Evolutionary conservation across 2,797 vertebrate genomes (phyloP).

Genomic region (Peromyscus aztecus): DNA sequence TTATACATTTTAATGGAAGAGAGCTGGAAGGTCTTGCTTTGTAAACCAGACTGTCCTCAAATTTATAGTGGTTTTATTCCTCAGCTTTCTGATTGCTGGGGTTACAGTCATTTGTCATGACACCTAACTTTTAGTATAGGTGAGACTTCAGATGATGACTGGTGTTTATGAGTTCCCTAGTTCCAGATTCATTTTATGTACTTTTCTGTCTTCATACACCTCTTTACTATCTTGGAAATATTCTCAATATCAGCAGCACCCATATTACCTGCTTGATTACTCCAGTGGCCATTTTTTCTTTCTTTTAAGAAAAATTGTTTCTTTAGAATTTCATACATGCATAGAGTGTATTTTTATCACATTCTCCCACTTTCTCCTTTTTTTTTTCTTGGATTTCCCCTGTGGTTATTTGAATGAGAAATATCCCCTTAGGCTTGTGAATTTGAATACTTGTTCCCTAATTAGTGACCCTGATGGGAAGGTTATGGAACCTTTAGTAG

Average conservation of each 20-base stretch:
- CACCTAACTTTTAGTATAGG: neutral
- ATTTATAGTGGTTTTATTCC: neutral
- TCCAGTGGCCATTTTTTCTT: no score
- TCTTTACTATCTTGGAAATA: neutral
- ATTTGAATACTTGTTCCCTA: neutral
- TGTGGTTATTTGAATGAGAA: neutral
- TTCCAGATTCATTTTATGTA: neutral
- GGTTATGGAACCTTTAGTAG: neutral
- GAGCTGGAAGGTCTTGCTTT: neutral
- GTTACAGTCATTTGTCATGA: neutral
- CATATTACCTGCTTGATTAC: neutral
- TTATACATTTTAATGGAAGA: slow-evolving; percentile 8
- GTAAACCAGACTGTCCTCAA: neutral
- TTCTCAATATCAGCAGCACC: neutral
- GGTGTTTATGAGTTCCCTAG: neutral
- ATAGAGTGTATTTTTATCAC: neutral
- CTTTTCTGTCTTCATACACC: neutral
- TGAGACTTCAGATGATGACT: slow-evolving; percentile 25
- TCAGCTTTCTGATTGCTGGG: neutral
- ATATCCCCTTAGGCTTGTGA: neutral
- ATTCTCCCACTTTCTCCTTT: neutral
- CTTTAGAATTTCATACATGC: neutral
- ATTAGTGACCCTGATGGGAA: neutral
- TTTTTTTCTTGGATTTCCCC: neutral
- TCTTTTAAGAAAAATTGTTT: neutral